phyloP scores from a whole-genome alignment of 2,888 invertebrate species.

The Halocaridina rubra region DNA sequence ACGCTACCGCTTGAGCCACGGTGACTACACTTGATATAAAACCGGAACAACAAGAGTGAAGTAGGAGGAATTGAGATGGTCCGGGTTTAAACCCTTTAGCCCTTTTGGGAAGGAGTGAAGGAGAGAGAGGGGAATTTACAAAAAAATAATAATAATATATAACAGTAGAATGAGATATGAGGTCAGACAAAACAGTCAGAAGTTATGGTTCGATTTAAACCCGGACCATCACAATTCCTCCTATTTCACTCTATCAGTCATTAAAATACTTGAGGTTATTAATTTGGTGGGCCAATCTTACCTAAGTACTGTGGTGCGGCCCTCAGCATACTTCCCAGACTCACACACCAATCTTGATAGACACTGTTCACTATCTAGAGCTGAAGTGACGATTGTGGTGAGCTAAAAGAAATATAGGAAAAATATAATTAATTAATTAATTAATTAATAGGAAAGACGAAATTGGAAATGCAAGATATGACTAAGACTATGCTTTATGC shows the following conservation, averaged over 20 bases:
- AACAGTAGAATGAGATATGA: neutral
- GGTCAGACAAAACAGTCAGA: neutral
- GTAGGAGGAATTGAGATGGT: no score
- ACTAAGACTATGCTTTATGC: neutral
- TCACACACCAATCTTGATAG: conserved; percentile 24
- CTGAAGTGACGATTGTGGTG: conserved; percentile 11
- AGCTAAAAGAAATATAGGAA: neutral
- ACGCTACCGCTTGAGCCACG: no score
- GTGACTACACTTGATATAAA: no score
- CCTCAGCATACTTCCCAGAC: conserved; percentile 26
- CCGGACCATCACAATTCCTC: no score
- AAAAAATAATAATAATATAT: neutral
- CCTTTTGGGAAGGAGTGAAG: neutral
- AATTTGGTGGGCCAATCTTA: neutral
- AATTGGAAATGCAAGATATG: neutral
- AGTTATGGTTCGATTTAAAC: neutral
- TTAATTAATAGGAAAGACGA: neutral
- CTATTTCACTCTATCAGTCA: neutral
- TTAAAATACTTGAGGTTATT: neutral
- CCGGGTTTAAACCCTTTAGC: no score
- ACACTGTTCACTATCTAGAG: conserved; percentile 31
- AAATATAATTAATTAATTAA: neutral
- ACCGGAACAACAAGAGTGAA: no score
- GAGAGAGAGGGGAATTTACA: neutral
- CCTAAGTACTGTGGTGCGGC: conserved; percentile 13